Percentiles rank a stretch among this genome's conserved stretches.
Conservation (phyloP, 37 sponge, comb jelly and placozoan genomes). For the Eunapius fragilis region DNA sequence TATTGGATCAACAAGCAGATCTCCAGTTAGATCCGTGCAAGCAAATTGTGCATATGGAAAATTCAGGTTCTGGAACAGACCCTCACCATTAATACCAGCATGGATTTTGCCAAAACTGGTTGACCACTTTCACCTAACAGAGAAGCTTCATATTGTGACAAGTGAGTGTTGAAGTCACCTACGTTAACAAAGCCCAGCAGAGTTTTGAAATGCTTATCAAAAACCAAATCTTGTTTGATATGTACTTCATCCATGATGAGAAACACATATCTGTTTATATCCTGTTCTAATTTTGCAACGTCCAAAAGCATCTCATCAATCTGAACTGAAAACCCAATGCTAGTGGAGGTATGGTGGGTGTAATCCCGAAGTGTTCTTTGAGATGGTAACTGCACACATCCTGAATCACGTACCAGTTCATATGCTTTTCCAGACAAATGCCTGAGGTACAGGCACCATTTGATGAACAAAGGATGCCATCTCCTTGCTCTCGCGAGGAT, state of each 20-base stretch:
- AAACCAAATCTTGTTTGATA: constrained; percentile 46
- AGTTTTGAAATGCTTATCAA: constrained; percentile 37
- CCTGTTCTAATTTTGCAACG: background rate
- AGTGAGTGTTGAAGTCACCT: constrained; percentile 12
- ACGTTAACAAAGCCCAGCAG: constrained; percentile 49
- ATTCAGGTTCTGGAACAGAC: constrained; percentile 18
- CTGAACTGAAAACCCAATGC: constrained; percentile 10
- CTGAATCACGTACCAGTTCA: constrained; percentile 7
- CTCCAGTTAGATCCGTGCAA: constrained; percentile 6
- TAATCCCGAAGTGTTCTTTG: constrained; percentile 49
- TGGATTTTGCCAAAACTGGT: constrained; percentile 18
- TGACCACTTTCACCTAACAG: constrained; percentile 4
- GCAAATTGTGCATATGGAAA: constrained; percentile 59
- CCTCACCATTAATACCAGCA: constrained; percentile 47
- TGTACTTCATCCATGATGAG: constrained; percentile 50
- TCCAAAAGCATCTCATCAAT: constrained; percentile 13
- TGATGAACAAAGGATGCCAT: constrained; percentile 32
- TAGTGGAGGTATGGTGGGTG: background rate
- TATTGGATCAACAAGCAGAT: constrained; percentile 29
- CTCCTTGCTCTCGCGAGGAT: constrained; percentile 8
- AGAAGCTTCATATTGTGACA: constrained; percentile 3
- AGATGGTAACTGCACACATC: constrained; percentile 3
- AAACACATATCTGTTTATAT: constrained; percentile 13
- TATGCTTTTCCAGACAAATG: constrained; percentile 28
- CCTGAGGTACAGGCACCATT: constrained; percentile 33